Conservation (phyloP, 2,113 vertebrate species). For the Hypocryptadius cinnamomeus region DNA sequence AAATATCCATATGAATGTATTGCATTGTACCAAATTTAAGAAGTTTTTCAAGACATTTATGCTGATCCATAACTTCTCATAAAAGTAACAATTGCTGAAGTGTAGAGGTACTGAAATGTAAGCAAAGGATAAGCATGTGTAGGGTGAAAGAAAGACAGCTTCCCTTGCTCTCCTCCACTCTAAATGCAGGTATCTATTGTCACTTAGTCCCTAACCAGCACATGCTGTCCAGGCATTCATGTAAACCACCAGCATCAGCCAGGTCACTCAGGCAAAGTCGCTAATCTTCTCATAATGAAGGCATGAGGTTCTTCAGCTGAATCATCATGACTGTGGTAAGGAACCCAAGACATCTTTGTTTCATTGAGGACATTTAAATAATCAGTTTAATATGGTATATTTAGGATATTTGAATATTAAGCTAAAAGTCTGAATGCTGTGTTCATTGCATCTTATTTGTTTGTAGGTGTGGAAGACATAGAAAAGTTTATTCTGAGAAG, state of each 20-base stretch:
- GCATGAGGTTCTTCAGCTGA: not conserved
- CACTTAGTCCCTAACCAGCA: conserved; percentile 14
- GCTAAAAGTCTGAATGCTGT: not conserved
- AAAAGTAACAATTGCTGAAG: not conserved
- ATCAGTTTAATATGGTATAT: not conserved
- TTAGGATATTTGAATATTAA: not conserved
- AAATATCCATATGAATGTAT: not conserved
- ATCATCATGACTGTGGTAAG: not conserved
- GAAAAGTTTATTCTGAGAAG: not conserved
- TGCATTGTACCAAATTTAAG: not conserved
- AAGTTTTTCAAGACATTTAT: not conserved
- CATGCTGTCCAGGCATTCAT: not conserved
- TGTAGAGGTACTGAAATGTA: not conserved
- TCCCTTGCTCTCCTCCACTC: not conserved
- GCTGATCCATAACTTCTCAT: not conserved
- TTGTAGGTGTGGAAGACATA: not conserved
- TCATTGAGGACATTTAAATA: not conserved
- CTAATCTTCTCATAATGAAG: not conserved
- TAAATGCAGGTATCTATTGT: not conserved
- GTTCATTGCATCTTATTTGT: not conserved
- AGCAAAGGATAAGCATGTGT: not conserved
- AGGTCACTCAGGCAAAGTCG: not conserved
- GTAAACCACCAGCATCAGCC: conserved; percentile 20
- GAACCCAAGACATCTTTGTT: not conserved
- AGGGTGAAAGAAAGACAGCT: not conserved